Evolutionary conservation across 2,113 vertebrate species (phyloP).

Genomic region (Indicator maculatus): DNA sequence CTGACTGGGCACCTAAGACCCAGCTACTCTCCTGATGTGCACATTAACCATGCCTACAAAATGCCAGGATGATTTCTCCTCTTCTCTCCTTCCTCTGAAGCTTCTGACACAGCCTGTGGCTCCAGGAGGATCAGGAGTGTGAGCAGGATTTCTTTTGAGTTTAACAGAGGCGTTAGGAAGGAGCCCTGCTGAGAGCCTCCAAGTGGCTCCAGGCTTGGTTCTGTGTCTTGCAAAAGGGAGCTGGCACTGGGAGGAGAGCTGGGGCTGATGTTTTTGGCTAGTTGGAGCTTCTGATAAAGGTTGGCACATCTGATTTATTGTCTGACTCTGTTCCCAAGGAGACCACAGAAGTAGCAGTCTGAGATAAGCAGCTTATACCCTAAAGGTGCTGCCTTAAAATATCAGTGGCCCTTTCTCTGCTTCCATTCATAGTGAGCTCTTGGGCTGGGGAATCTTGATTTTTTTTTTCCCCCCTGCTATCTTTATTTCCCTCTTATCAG

Average conservation of each 20-base stretch:
- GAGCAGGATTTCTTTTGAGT: background rate
- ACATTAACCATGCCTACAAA: background rate
- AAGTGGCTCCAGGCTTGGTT: background rate
- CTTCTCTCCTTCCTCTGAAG: background rate
- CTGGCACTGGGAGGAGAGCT: background rate
- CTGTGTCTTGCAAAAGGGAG: background rate
- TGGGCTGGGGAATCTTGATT: background rate
- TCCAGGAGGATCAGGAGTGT: background rate
- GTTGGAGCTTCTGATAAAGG: conserved; percentile 27
- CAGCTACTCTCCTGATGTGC: background rate
- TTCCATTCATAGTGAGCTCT: background rate
- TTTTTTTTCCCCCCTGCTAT: background rate
- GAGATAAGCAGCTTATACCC: conserved; percentile 46
- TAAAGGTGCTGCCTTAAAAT: conserved; percentile 45
- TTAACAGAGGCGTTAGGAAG: accelerated
- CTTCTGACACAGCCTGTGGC: background rate
- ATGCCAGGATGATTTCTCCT: background rate
- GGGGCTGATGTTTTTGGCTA: conserved; percentile 33
- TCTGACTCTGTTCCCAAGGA: conserved; percentile 69
- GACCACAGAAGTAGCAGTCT: conserved; percentile 10
- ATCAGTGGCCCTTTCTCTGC: background rate
- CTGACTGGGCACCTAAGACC: background rate
- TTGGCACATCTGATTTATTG: conserved; percentile 66
- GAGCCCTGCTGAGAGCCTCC: background rate
- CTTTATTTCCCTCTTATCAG: background rate